phyloP scores from a whole-genome alignment of 2,888 invertebrate species.

The Branchipolynoe longqiensis region DNA sequence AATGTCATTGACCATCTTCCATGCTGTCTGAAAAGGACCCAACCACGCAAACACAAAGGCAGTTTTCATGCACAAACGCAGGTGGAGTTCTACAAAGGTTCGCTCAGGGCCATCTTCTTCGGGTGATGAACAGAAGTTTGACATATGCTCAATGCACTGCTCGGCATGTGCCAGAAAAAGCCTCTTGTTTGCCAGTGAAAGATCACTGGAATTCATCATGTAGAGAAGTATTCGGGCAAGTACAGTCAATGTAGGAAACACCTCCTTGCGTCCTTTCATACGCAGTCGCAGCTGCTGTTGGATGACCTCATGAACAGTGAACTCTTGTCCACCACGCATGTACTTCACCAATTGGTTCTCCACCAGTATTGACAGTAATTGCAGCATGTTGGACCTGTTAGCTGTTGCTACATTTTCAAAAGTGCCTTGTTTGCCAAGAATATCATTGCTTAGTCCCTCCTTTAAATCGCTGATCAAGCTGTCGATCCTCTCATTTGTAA shows the following conservation, averaged over 20 bases:
- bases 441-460: neutral
- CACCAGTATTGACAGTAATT: neutral
- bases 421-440: neutral
- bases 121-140: neutral
- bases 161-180: slow-evolving; percentile 31
- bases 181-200: slow-evolving; percentile 15
- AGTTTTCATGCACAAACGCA: neutral
- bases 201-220: neutral
- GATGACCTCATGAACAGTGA: slow-evolving; percentile 44
- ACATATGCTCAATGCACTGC: slow-evolving; percentile 10
- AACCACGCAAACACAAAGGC: slow-evolving; percentile 25
- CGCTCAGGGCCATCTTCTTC: neutral
- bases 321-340: neutral
- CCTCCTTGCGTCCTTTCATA: neutral
- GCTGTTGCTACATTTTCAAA: neutral
- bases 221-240: slow-evolving; percentile 26
- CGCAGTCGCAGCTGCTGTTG: neutral
- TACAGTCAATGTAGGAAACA: neutral
- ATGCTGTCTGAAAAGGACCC: slow-evolving; percentile 4
- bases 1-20: neutral
- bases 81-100: neutral
- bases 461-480: neutral
- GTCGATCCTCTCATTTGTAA: neutral
- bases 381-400: neutral
- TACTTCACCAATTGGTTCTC: slow-evolving; percentile 28